Evolutionary conservation across 1,140 invertebrate species (phyloP).

Genomic region (Muscidifurax raptorellus): DNA sequence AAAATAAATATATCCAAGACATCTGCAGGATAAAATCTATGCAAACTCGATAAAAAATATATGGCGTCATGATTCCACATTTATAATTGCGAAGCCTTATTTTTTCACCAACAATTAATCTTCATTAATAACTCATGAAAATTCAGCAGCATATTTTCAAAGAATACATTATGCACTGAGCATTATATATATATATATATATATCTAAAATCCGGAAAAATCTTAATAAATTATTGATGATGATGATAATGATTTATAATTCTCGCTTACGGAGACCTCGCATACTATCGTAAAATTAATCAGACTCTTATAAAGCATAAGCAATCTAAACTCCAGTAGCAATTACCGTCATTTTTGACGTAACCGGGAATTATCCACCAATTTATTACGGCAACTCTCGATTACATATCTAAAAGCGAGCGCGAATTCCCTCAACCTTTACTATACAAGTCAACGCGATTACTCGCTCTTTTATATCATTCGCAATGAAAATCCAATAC

Average conservation of each 20-base stretch:
- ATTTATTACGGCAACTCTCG: conserved; percentile 12
- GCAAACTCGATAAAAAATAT: too few species aligned
- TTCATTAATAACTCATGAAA: background rate
- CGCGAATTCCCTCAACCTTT: background rate
- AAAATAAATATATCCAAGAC: too few species aligned
- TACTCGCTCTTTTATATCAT: background rate
- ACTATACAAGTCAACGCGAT: too few species aligned
- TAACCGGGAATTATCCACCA: background rate
- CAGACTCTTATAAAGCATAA: background rate
- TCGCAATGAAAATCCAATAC: background rate
- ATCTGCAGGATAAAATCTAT: too few species aligned
- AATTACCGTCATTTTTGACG: conserved; percentile 13
- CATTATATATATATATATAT: background rate
- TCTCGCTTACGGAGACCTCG: background rate
- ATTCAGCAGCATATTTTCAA: background rate
- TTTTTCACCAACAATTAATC: background rate
- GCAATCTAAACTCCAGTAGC: background rate
- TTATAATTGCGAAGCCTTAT: background rate
- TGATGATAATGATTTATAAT: background rate
- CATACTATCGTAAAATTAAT: conserved; percentile 15
- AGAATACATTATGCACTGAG: too few species aligned
- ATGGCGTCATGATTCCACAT: background rate
- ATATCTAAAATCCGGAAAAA: background rate
- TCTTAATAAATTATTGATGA: background rate
- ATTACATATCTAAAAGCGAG: background rate